Conservation (phyloP, 1,140 invertebrate genomes). For the Physella acuta region DNA sequence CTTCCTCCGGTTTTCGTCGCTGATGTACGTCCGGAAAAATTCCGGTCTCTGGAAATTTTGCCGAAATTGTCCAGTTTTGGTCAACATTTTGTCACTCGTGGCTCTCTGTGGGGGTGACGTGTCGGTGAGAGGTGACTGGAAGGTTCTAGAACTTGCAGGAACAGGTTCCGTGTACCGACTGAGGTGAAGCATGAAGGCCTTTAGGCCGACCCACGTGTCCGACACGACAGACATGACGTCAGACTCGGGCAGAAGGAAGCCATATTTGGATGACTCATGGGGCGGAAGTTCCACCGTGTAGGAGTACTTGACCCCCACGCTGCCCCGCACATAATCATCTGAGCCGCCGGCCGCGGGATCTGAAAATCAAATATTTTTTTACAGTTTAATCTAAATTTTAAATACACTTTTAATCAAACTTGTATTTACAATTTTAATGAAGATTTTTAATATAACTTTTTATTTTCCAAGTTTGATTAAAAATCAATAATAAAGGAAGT, state of each 20-base stretch:
- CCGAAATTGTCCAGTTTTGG: too few relatives aligned
- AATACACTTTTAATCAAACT: neutral
- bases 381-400: neutral
- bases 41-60: too few relatives aligned
- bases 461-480: neutral
- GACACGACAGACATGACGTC: constrained; percentile 12
- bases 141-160: too few relatives aligned
- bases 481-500: neutral
- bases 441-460: neutral
- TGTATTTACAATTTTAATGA: neutral
- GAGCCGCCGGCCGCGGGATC: constrained; percentile 56
- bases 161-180: neutral
- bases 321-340: constrained; percentile 56
- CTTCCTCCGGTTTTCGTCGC: too few relatives aligned
- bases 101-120: too few relatives aligned
- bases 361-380: constrained; percentile 25
- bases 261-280: constrained; percentile 63
- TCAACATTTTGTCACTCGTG: too few relatives aligned
- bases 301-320: constrained; percentile 56
- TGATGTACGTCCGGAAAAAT: too few relatives aligned
- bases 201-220: constrained; percentile 22
- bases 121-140: too few relatives aligned
- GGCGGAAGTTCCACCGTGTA: constrained; percentile 58
- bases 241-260: constrained; percentile 73
- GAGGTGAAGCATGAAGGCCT: constrained; percentile 11